A percentile compares a stretch with the other conserved stretches of the same genome.
Conservation (phyloP, 2,888 invertebrate species). For the Athrips mouffetella region DNA sequence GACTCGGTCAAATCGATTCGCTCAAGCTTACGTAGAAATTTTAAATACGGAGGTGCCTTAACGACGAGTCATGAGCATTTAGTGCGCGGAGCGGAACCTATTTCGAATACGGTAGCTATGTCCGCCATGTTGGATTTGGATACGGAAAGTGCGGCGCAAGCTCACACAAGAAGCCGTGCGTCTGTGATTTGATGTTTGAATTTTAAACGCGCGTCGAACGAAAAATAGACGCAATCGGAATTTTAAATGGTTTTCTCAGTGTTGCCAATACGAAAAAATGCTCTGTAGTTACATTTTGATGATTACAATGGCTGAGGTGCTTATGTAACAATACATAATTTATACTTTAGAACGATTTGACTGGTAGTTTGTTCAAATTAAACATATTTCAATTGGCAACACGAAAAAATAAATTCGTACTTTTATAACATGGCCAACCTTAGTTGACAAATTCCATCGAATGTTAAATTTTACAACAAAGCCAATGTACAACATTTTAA, state of each 20-base stretch:
- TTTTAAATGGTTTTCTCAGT: background rate
- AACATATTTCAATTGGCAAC: too few relatives aligned
- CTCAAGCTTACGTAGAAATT: constrained; percentile 62
- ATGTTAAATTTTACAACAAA: too few relatives aligned
- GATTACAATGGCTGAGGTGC: background rate
- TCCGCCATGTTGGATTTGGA: constrained; percentile 57
- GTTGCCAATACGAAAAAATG: background rate
- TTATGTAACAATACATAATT: too few relatives aligned
- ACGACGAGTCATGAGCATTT: constrained; percentile 78
- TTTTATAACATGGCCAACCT: too few relatives aligned
- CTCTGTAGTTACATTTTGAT: background rate
- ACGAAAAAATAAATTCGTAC: too few relatives aligned
- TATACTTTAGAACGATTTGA: too few relatives aligned
- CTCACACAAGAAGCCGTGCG: constrained; percentile 49
- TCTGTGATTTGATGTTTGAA: constrained; percentile 54
- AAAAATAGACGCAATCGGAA: background rate
- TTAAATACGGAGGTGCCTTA: constrained; percentile 60
- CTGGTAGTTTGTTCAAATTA: too few relatives aligned
- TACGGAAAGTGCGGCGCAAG: constrained; percentile 39
- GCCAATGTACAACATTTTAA: background rate
- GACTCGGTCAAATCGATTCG: constrained; percentile 66
- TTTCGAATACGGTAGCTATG: constrained; percentile 71
- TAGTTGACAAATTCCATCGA: too few relatives aligned
- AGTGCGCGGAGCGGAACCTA: constrained; percentile 79
- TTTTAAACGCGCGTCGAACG: background rate